Base-by-base conservation (phyloP, 35 echinoderm and acorn worm species). In the Diadema setosum region DNA sequence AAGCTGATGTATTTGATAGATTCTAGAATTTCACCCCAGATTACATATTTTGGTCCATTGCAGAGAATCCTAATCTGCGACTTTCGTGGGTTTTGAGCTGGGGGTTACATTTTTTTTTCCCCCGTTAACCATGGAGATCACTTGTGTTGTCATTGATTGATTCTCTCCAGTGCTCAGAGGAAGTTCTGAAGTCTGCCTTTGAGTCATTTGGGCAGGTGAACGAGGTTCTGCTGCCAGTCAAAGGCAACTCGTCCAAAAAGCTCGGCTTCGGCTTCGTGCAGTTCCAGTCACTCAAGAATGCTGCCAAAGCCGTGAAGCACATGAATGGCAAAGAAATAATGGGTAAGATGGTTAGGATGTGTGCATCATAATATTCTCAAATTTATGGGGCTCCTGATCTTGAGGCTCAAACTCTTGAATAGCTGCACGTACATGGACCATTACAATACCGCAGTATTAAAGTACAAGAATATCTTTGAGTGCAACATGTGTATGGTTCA, bases 221-320 rank as follows among this genome's bases (percentile, higher is more conserved):
- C 1, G 87, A 90, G 87, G 80, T 90, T 3, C 33, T 39, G 17
- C 42, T 90, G 27, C 87, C 87, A 7, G 24, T 65, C 6, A 81
- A 55, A 25, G 60, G 26, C 5, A 78, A 90, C 30, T 30, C 42
- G 21, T 75, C 17, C n/a, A 90, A 84, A 50, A 82, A 46, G 14
- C 49, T 81, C 34, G 88, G 88, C 16, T 90, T 83, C 41, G 88
- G 88, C 4, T 90, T 90, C 37, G 81, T 90, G 0, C 88, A 90
- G 59, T 90, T 90, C 27, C 32, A 70, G 11, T 4, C n/a, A 5
- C 14, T 83, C 2, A 20, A 20, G 4, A 83, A 21, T 42, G 88
- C 88, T 3, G 58, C 80, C 3, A 52, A 65, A 37, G 88, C 88
- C 60, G n/a, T 84, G 16, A 73, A 90, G 42, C 31, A 70, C 17